Evolutionary conservation across 2,888 invertebrate genomes (phyloP).

Genomic region (Hemistola chrysoprasaria): DNA sequence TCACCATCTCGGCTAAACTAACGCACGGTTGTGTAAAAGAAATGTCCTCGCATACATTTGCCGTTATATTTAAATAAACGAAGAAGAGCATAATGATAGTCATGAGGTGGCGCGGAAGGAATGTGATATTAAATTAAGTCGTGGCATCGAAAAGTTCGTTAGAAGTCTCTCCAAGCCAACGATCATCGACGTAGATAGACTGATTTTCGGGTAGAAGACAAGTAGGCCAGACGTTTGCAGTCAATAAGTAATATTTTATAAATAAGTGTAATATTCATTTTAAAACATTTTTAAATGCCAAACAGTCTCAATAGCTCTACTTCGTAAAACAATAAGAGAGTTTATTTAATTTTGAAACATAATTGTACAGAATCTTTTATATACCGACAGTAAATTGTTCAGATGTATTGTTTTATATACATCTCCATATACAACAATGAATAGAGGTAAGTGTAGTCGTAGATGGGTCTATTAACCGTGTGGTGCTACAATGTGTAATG

Average conservation of each 20-base stretch:
- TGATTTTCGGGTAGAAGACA: conserved; percentile 79
- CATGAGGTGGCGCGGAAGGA: conserved; percentile 54
- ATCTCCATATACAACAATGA: conserved; percentile 78
- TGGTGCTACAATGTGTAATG: conserved; percentile 81
- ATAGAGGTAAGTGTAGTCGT: conserved; percentile 76
- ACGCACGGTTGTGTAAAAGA: background rate
- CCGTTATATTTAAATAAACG: too few species aligned
- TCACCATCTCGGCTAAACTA: background rate
- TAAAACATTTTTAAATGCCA: conserved; percentile 67
- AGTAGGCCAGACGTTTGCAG: conserved; percentile 72
- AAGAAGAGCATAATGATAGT: conserved; percentile 4
- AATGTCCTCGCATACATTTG: too few species aligned
- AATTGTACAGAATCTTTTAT: conserved; percentile 79
- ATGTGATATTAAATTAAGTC: conserved; percentile 80
- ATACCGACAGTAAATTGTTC: conserved; percentile 78
- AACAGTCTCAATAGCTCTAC: conserved; percentile 74
- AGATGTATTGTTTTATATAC: conserved; percentile 81
- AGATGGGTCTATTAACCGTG: conserved; percentile 81
- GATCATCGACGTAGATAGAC: conserved; percentile 74
- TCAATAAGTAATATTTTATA: conserved; percentile 65
- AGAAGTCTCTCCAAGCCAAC: conserved; percentile 56
- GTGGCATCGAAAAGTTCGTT: conserved; percentile 46
- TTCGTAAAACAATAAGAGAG: conserved; percentile 74
- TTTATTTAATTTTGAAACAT: conserved; percentile 80
- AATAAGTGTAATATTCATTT: conserved; percentile 66